phyloP scores from a whole-genome alignment of 2,888 invertebrate genomes.

The Polylopha cassiicola region DNA sequence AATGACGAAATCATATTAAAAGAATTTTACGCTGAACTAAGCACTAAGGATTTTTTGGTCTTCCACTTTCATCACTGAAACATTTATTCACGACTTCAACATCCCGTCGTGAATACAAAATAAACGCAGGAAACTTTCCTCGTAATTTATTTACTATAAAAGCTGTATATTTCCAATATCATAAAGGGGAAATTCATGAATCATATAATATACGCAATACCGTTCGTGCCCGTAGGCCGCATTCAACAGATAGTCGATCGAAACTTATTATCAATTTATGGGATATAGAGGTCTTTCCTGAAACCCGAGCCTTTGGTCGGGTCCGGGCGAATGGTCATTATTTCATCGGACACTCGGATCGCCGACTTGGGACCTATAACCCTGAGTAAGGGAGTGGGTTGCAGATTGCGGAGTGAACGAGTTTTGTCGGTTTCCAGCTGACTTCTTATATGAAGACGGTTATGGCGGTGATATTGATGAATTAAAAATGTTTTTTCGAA shows the following conservation, averaged over 20 bases:
- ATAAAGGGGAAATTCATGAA: conserved; percentile 20
- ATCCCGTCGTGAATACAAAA: too few relatives aligned
- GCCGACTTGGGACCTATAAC: conserved; percentile 41
- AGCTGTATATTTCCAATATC: conserved; percentile 9
- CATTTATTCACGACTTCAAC: too few relatives aligned
- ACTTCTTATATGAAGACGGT: too few relatives aligned
- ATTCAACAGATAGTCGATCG: conserved; percentile 58
- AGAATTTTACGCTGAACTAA: too few relatives aligned
- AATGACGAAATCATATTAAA: too few relatives aligned
- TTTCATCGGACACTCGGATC: conserved; percentile 54
- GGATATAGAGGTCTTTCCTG: conserved; percentile 33
- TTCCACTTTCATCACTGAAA: too few relatives aligned
- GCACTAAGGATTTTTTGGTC: too few relatives aligned
- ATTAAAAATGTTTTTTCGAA: too few relatives aligned
- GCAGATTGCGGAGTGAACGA: conserved; percentile 46
- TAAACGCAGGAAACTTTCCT: too few relatives aligned
- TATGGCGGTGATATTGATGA: too few relatives aligned
- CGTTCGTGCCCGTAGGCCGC: conserved; percentile 23
- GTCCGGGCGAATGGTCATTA: conserved; percentile 47
- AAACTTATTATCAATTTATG: conserved; percentile 50
- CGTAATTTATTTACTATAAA: too few relatives aligned
- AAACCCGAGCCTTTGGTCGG: conserved; percentile 29
- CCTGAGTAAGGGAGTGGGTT: background rate
- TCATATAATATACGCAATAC: conserved; percentile 10
- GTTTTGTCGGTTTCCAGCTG: conserved; percentile 37